Evolutionary conservation across 2,888 invertebrate genomes (phyloP).

Genomic region (Drosophila yooni): DNA sequence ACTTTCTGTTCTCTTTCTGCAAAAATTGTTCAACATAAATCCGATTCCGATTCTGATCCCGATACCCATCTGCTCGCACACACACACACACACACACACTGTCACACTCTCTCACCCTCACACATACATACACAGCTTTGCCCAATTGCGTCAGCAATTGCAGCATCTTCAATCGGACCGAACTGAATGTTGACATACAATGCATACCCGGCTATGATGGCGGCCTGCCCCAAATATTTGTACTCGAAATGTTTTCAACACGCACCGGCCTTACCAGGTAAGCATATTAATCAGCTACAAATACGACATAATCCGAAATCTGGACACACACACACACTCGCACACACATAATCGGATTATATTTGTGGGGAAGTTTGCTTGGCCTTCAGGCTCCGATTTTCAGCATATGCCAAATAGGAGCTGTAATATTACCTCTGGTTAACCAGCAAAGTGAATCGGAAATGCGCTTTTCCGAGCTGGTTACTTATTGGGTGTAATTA

Average conservation of each 20-base stretch:
- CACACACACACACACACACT: constrained; percentile 53
- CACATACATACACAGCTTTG: constrained; percentile 87
- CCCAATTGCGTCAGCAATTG: constrained; percentile 95
- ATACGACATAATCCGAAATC: constrained; percentile 30
- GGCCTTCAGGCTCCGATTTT: constrained; percentile 23
- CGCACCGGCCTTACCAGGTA: constrained; percentile 85
- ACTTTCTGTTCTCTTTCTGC: constrained; percentile 51
- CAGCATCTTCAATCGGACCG: constrained; percentile 93
- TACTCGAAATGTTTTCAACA: constrained; percentile 90
- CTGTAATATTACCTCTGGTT: constrained; percentile 12
- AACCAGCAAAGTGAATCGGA: constrained; percentile 17
- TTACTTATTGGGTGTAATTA: neutral
- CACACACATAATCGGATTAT: constrained; percentile 63
- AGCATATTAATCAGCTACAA: constrained; percentile 79
- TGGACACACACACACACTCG: constrained; percentile 18
- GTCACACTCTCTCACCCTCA: constrained; percentile 32
- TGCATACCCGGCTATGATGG: constrained; percentile 95
- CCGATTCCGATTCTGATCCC: constrained; percentile 14
- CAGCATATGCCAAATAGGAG: constrained; percentile 57
- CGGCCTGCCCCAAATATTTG: constrained; percentile 93
- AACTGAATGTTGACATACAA: constrained; percentile 92
- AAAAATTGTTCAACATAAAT: constrained; percentile 39
- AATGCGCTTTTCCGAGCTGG: neutral
- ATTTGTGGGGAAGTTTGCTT: constrained; percentile 20
- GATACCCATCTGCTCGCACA: constrained; percentile 1